Evolutionary conservation across 2,113 vertebrate species (phyloP).

Genomic region (Chiloscyllium plagiosum): DNA sequence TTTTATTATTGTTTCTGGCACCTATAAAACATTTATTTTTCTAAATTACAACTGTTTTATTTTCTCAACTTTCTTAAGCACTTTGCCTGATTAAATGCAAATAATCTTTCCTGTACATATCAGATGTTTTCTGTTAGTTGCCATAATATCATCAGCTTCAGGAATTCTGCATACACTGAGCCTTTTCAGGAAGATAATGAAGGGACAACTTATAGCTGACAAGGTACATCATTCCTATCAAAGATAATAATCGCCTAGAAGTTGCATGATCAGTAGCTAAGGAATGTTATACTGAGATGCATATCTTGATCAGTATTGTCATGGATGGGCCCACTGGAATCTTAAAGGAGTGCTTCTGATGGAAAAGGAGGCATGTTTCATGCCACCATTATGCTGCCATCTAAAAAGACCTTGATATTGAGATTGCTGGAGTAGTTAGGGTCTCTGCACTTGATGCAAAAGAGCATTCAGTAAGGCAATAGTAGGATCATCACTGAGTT

Average conservation of each 20-base stretch:
- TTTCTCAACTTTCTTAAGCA: neutral
- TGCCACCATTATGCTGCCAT: neutral
- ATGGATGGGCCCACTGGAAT: neutral
- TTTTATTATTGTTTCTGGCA: neutral
- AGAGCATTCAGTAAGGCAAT: neutral
- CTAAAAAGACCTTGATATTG: neutral
- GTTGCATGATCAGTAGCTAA: neutral
- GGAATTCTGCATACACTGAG: neutral
- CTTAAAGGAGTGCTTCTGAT: neutral
- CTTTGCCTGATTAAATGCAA: neutral
- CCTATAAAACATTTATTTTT: neutral
- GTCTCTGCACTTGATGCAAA: neutral
- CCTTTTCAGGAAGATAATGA: neutral
- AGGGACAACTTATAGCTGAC: neutral
- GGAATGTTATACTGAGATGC: neutral
- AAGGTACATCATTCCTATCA: neutral
- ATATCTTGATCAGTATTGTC: neutral
- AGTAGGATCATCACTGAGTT: neutral
- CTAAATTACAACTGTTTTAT: neutral
- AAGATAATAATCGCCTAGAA: neutral
- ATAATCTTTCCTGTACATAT: neutral
- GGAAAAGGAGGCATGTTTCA: neutral
- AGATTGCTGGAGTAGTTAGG: neutral
- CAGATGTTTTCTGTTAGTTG: neutral
- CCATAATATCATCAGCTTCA: neutral